Evolutionary conservation across 2,888 invertebrate species (phyloP).

Genomic region (Sminthurides aquaticus): DNA sequence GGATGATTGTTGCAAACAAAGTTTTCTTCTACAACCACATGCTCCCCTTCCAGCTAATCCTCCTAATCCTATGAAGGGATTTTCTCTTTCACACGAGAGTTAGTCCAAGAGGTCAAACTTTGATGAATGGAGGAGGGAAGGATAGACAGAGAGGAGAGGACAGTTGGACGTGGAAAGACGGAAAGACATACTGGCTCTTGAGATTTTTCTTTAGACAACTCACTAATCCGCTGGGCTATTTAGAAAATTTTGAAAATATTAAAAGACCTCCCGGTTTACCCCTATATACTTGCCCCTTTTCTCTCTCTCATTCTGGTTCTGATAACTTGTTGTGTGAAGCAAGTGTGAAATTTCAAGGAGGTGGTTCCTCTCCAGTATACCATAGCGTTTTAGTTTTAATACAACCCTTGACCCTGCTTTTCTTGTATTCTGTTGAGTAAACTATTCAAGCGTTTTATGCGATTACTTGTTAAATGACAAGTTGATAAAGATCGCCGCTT

Average conservation of each 20-base stretch:
- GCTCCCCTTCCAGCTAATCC: conserved; percentile 17
- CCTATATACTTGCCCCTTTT: no score
- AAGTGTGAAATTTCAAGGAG: not conserved
- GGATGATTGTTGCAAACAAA: no score
- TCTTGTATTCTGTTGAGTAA: not conserved
- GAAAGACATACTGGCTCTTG: conserved; percentile 23
- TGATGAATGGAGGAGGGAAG: not conserved
- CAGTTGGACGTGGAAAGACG: not conserved
- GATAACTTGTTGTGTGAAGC: not conserved
- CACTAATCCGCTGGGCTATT: no score
- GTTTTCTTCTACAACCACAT: no score
- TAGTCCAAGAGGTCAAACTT: conserved; percentile 1
- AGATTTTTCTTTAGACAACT: no score
- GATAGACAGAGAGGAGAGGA: not conserved
- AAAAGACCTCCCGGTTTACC: no score
- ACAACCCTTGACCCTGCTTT: no score
- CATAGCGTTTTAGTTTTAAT: no score
- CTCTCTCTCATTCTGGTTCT: not conserved
- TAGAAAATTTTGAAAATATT: no score
- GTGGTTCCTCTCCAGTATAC: not conserved
- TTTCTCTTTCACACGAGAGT: conserved; percentile 10
- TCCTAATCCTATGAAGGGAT: conserved; percentile 22
- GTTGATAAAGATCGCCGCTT: not conserved
- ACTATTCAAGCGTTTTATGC: not conserved
- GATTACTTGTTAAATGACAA: not conserved